Base-by-base conservation (phyloP, 2,888 invertebrate species). In the Ophioninae sp. region DNA sequence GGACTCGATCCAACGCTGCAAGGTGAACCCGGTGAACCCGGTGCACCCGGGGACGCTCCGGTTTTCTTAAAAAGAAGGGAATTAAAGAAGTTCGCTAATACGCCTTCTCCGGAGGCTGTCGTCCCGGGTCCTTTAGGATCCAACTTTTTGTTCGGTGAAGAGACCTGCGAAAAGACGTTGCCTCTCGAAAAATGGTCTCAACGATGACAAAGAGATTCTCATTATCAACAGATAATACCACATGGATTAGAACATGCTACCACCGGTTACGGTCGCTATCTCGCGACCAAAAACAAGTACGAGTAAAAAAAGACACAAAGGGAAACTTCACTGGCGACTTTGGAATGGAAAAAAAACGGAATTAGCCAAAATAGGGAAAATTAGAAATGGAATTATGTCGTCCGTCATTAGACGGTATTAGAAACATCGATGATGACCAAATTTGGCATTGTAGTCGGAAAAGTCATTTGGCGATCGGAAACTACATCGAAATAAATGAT, bases 81-180 rank as follows among this genome's bases (percentile, higher is more conserved):
- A 94, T 99, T 99, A 94, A 99, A 99, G 95, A 99, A 99, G 94
- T 97, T 99, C 13, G 99, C 99, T 86, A 99, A 94, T 77, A 99
- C 98, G 83, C 98, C 98, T 94, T 99, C 99, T 84, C 97, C 97
- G 76, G 96, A 96, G 3, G 97, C 96, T 75, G 97, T 95, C 89
- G 96, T 95, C 3, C 93, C 92, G 7, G 93, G 91, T 58, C 93
- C 93, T 86, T 93, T 93, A 0, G 96, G 95, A 89, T 86, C 95
- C 94, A 93, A 93, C 93, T 93, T 95, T 94, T 89, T 96, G 94
- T 93, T 97, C 96, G 77, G 96, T 94, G 90, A 96, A 94, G 93
- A 90, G 44, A 92, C 92, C 92, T 92, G 84, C 73, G 44, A 20
- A 81, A 87, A 86, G 56, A 44, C 71, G 30, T 89, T 87, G 89